Conservation (phyloP, 1,140 invertebrate genomes). For the Gryon sp. region DNA sequence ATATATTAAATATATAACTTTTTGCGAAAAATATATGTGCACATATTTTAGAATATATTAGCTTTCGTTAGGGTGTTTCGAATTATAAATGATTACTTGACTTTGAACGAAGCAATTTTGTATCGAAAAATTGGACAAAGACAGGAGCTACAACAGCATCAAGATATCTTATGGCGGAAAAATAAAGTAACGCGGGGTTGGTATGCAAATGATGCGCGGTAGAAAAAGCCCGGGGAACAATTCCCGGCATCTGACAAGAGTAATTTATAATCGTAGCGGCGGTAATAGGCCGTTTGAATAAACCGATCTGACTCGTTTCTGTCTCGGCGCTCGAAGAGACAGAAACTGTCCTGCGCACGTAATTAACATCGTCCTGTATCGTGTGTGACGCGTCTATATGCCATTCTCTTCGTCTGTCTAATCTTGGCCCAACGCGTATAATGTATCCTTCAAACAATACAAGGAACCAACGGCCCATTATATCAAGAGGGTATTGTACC, state of each 20-base stretch:
- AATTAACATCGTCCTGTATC: slow-evolving; percentile 42
- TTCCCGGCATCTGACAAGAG: slow-evolving; percentile 32
- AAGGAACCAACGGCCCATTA: slow-evolving; percentile 60
- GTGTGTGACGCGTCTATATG: slow-evolving; percentile 1
- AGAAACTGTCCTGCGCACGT: slow-evolving; percentile 27
- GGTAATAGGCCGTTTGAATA: slow-evolving; percentile 47
- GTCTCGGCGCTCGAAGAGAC: slow-evolving; percentile 35
- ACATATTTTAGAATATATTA: too few relatives aligned
- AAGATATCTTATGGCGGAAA: slow-evolving; percentile 16
- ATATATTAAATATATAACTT: too few relatives aligned
- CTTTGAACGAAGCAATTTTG: too few relatives aligned
- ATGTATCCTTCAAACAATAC: slow-evolving; percentile 61
- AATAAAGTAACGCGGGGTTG: slow-evolving; percentile 1
- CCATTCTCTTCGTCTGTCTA: slow-evolving; percentile 26
- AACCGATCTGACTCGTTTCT: slow-evolving; percentile 56
- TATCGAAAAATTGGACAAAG: too few relatives aligned
- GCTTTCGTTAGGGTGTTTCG: too few relatives aligned
- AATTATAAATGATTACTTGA: too few relatives aligned
- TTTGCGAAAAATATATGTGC: too few relatives aligned
- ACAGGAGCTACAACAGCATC: slow-evolving; percentile 5
- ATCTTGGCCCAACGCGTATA: slow-evolving; percentile 34
- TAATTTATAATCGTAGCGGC: slow-evolving; percentile 43
- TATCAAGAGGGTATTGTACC: slow-evolving; percentile 62
- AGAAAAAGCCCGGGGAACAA: slow-evolving; percentile 37
- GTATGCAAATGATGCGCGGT: slow-evolving; percentile 25